Conservation (phyloP, 2,113 vertebrate genomes). For the Petrocephalus microphthalmus region DNA sequence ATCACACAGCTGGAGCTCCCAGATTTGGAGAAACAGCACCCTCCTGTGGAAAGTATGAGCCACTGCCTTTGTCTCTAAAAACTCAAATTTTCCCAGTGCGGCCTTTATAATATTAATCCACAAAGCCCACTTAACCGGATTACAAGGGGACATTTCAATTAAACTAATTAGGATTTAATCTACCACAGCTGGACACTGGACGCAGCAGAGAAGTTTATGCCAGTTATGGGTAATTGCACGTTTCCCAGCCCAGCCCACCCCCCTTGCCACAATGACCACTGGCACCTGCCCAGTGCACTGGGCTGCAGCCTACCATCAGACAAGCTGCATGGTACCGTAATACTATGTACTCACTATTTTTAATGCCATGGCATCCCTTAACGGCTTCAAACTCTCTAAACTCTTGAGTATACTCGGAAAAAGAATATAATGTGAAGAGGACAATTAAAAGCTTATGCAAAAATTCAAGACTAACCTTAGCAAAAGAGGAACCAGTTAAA, state of each 20-base stretch:
- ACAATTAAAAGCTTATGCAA: no score
- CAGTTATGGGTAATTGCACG: constrained; percentile 30
- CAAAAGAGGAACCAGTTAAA: no score
- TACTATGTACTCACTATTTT: not conserved
- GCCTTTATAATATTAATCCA: constrained; percentile 20
- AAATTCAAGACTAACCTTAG: no score
- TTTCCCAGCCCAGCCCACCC: not conserved
- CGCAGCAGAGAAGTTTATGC: constrained; percentile 21
- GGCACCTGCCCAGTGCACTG: constrained; percentile 26
- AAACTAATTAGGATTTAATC: constrained; percentile 41
- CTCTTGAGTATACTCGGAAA: not conserved
- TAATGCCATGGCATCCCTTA: not conserved
- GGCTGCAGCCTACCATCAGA: not conserved
- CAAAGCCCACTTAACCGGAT: constrained; percentile 45
- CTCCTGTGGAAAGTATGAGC: constrained; percentile 51
- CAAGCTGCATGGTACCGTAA: not conserved
- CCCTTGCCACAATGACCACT: constrained; percentile 17
- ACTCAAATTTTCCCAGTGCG: not conserved
- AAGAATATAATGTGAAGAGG: not conserved
- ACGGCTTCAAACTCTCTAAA: not conserved
- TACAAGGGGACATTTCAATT: constrained; percentile 35
- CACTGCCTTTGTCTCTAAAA: not conserved
- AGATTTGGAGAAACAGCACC: constrained; percentile 27
- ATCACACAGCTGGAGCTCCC: not conserved
- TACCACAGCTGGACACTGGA: constrained; percentile 35